A percentile compares a stretch with the other conserved stretches of the same genome.
Conservation (phyloP, 1,140 invertebrate genomes). For the Wasmannia auropunctata region DNA sequence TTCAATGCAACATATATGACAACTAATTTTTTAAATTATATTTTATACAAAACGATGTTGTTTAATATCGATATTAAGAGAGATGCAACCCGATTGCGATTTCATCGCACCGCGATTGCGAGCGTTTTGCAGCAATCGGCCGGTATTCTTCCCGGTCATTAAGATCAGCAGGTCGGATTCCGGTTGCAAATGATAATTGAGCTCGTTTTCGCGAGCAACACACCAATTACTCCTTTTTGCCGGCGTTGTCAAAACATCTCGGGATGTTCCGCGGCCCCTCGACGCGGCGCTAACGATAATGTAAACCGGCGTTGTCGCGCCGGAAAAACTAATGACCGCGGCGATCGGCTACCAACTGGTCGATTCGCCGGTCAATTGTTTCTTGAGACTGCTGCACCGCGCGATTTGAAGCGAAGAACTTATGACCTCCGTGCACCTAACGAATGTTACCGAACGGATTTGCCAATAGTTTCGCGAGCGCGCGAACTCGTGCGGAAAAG, state of each 20-base stretch:
- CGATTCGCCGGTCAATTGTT: conserved; percentile 51
- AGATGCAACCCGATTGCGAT: neutral
- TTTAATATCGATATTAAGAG: neutral
- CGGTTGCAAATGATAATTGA: conserved; percentile 19
- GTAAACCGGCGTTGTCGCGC: conserved; percentile 52
- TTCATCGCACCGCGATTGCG: conserved; percentile 9
- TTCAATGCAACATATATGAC: neutral
- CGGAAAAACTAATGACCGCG: conserved; percentile 49
- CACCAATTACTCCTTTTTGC: conserved; percentile 14
- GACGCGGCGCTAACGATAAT: conserved; percentile 64
- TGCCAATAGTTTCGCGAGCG: conserved; percentile 24
- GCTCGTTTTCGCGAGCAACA: conserved; percentile 16
- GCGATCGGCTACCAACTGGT: neutral
- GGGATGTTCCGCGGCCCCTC: conserved; percentile 57
- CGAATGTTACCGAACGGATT: neutral
- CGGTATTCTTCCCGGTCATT: neutral
- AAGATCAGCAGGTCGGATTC: conserved; percentile 26
- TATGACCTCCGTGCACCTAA: conserved; percentile 2
- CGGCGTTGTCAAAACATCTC: conserved; percentile 40
- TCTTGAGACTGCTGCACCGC: neutral
- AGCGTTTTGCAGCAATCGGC: neutral
- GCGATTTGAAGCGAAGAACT: neutral
- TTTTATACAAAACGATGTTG: neutral
- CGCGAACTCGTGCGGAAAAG: neutral
- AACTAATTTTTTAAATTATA: neutral